These are phyloP conservation scores for Percopsis omiscomaycus DNA, from an alignment of 2,797 vertebrate species.

Conservation along the genomic window DNA sequence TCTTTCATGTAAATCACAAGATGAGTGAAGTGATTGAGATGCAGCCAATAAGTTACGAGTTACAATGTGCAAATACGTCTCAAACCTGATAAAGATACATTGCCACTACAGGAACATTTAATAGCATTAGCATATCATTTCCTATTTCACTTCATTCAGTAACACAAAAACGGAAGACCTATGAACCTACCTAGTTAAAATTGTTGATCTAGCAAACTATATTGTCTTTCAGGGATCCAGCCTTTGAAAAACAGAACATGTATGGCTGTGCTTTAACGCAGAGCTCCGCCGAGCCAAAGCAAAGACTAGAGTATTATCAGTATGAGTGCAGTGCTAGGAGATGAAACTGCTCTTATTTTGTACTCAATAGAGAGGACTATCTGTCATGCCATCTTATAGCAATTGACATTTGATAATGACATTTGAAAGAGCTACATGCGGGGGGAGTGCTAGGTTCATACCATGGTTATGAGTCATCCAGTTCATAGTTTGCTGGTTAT, in stretches of 20 bases:
- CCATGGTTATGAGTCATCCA: no score
- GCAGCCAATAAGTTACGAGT: no score
- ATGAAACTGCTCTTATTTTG: no score
- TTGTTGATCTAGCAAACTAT: slow-evolving; percentile 9
- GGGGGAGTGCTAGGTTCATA: no score
- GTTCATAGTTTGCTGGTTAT: no score
- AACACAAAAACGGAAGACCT: slow-evolving; percentile 2
- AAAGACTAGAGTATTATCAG: not conserved
- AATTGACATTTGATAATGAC: no score
- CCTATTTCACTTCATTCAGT: slow-evolving; percentile 9
- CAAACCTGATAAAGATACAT: not conserved
- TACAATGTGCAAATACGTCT: no score
- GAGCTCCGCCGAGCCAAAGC: slow-evolving; percentile 5
- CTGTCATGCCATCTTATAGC: no score
- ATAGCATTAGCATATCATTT: slow-evolving; percentile 5
- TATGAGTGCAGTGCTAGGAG: no score
- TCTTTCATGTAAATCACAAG: not conserved
- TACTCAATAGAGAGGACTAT: no score
- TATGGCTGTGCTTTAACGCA: slow-evolving; percentile 11
- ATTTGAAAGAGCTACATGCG: no score
- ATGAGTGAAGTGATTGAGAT: no score
- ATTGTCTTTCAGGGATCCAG: slow-evolving; percentile 52
- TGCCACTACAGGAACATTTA: not conserved
- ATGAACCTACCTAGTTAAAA: slow-evolving; percentile 7
- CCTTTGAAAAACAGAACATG: slow-evolving; percentile 34